Base-by-base conservation (phyloP, 30 jellyfish, hydroid and myxozoan genomes). In the Morbakka virulenta region DNA sequence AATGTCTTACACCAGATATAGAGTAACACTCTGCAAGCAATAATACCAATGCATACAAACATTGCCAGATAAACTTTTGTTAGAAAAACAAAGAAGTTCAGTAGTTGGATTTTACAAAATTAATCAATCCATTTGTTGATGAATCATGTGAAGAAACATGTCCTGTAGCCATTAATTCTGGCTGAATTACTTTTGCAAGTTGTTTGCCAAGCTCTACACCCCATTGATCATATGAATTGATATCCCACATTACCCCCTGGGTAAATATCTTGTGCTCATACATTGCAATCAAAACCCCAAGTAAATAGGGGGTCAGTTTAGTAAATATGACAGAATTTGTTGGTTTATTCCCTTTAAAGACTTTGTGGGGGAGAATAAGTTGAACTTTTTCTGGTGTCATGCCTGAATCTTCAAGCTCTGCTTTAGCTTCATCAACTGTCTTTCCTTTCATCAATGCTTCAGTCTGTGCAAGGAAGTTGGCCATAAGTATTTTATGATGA, bases 171-270 rank as follows among this genome's bases (percentile, higher is more conserved):
- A 87, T 82, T 12, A 94, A 64, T 27, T 94, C 99, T 65, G 81
- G 88, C 72, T 87, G 96, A 25, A 94, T 84, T n/a, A 86, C 96
- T 49, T 79, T 89, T 17, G 99, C 97, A 12, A 94, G 91, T 52
- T 90, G 98, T 82, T 94, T 94, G 3, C 99, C 99, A 77, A 94
- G 99, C 78, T 94, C 99, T 64, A 94, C 99, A 0, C 99, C 99
- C 97, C 97, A 94, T 83, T 94, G 99, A 79, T 94, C 99, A 63
- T 64, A 94, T 11, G 99, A 94, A 63, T 94, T 94, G 26, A 94
- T 85, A 65, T 89, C 85, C 99, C 99, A 94, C 63, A 94, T 87
- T 66, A 94, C 91, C 22, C 99, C 99, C 76, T 94, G 99, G 2
- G 94, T 93, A 86, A 94, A 94, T 14, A 94, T 94, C 87, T 94